Evolutionary conservation across 2,888 invertebrate species (phyloP).

Genomic region (Dicranocentrus wangi): DNA sequence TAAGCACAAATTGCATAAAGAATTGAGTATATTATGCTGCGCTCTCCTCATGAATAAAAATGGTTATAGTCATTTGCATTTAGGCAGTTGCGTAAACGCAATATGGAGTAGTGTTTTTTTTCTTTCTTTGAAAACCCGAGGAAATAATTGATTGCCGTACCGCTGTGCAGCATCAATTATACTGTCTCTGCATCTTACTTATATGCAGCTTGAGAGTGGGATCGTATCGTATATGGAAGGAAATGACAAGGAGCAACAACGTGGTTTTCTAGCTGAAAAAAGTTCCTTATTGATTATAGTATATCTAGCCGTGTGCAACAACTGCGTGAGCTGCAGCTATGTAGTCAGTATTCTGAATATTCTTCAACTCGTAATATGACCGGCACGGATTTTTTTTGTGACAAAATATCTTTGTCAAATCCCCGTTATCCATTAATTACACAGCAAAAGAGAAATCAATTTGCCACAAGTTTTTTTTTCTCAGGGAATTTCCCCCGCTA

Average conservation of each 20-base stretch:
- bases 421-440: slow-evolving; percentile 60
- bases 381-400: not conserved
- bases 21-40: not conserved
- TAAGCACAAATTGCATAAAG: slow-evolving; percentile 10
- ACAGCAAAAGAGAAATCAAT: slow-evolving; percentile 51
- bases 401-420: not conserved
- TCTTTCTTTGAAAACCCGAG: slow-evolving; percentile 16
- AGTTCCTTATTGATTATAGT: too few species aligned
- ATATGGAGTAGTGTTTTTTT: too few species aligned
- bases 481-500: slow-evolving; percentile 25
- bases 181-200: slow-evolving; percentile 30
- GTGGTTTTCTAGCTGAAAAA: too few species aligned
- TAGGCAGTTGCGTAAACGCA: too few species aligned
- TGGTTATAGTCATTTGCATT: too few species aligned
- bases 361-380: too few species aligned
- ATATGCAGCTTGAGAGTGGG: not conserved
- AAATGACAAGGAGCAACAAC: too few species aligned
- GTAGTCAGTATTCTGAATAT: too few species aligned
- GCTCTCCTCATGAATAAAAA: not conserved
- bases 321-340: too few species aligned
- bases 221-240: too few species aligned
- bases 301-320: too few species aligned
- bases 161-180: slow-evolving; percentile 57
- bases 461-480: slow-evolving; percentile 53
- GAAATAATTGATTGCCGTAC: slow-evolving; percentile 53